Conservation (phyloP, 2,888 invertebrate genomes). For the Drosophila meridiana region DNA sequence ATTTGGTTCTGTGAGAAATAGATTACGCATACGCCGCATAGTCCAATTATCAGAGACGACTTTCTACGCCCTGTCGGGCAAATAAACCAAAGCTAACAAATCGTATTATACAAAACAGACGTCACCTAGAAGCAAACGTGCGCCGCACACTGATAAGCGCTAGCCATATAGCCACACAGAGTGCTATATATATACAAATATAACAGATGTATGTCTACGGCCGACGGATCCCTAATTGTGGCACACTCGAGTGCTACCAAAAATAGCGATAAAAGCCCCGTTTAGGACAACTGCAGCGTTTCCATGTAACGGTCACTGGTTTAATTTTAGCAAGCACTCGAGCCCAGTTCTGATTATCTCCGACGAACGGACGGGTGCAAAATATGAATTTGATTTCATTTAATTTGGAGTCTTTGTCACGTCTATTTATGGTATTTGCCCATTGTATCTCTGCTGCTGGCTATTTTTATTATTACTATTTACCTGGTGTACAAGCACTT, state of each 20-base stretch:
- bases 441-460: conserved; percentile 12
- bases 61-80: conserved; percentile 20
- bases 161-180: neutral
- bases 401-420: conserved; percentile 45
- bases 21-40: conserved; percentile 60
- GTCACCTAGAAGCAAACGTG: conserved; percentile 33
- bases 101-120: conserved; percentile 24
- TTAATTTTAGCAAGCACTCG: conserved; percentile 50
- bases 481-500: conserved; percentile 24
- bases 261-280: conserved; percentile 36
- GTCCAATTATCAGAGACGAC: conserved; percentile 49
- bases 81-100: conserved; percentile 49
- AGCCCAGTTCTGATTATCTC: conserved; percentile 39
- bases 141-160: conserved; percentile 34
- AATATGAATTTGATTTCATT: conserved; percentile 54
- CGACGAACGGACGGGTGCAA: conserved; percentile 1
- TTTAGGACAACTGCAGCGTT: conserved; percentile 29
- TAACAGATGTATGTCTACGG: neutral
- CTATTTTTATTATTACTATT: conserved; percentile 36
- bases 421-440: conserved; percentile 65
- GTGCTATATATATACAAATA: neutral
- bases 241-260: conserved; percentile 31
- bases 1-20: conserved; percentile 7
- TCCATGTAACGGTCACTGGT: conserved; percentile 50
- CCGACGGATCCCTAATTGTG: conserved; percentile 49